Conservation (phyloP, 1,140 invertebrate genomes). For the Lamellibrachia luymesi region DNA sequence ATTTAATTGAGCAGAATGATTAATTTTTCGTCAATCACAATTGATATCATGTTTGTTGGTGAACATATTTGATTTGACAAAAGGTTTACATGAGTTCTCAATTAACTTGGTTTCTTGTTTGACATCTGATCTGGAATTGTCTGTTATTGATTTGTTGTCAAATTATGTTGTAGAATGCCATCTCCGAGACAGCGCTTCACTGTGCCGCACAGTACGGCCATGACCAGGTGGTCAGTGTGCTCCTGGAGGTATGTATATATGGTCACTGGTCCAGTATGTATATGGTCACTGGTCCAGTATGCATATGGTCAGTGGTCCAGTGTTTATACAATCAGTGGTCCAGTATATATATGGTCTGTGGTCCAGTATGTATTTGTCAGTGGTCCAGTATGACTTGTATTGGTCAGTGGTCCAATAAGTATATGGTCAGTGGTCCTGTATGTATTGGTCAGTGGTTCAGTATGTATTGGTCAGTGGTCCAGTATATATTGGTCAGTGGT, state of each 20-base stretch:
- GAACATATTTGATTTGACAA: background rate
- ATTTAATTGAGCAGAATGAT: background rate
- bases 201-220: slow-evolving; percentile 94
- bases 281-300: too few species aligned
- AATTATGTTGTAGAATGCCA: slow-evolving; percentile 73
- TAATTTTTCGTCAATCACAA: background rate
- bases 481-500: too few species aligned
- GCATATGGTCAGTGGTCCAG: too few species aligned
- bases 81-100: background rate
- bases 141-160: background rate
- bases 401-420: too few species aligned
- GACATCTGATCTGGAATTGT: background rate
- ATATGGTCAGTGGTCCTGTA: too few species aligned
- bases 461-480: too few species aligned
- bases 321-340: too few species aligned
- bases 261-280: background rate
- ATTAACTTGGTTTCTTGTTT: background rate
- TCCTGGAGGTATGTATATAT: slow-evolving; percentile 63
- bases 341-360: too few species aligned
- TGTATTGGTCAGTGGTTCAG: too few species aligned
- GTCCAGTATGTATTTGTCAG: too few species aligned
- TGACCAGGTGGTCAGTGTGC: slow-evolving; percentile 76
- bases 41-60: background rate
- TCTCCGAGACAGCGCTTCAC: slow-evolving; percentile 90
- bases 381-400: too few species aligned